Evolutionary conservation across 2,797 vertebrate species (phyloP).

Genomic region (Mormyrus proboscirostris): DNA sequence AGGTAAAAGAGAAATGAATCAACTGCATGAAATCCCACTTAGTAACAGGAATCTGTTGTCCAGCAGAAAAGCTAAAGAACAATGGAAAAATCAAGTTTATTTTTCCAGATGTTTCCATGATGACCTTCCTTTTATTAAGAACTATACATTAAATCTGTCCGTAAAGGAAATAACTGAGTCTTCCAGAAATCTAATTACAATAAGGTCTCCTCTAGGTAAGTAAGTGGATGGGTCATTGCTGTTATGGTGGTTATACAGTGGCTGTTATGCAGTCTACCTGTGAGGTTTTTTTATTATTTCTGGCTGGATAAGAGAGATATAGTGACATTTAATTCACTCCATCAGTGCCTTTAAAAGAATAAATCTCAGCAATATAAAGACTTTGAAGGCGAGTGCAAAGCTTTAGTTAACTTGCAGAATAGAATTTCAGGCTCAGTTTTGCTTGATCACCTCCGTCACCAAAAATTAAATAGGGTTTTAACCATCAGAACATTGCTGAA

Average conservation of each 20-base stretch:
- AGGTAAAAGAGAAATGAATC: background rate
- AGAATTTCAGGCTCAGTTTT: slow-evolving; percentile 12
- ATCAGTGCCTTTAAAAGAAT: slow-evolving; percentile 7
- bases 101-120: background rate
- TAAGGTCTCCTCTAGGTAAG: background rate
- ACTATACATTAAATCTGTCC: background rate
- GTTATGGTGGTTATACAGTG: background rate
- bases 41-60: background rate
- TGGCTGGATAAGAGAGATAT: slow-evolving; percentile 7
- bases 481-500: slow-evolving; percentile 12
- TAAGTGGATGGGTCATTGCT: background rate
- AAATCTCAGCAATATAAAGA: background rate
- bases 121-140: background rate
- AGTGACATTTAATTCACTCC: slow-evolving; percentile 12
- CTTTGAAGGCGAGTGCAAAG: background rate
- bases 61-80: background rate
- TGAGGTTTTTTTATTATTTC: background rate
- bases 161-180: background rate
- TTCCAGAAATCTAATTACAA: background rate
- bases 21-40: background rate
- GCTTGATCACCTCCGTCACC: slow-evolving; percentile 5
- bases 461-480: slow-evolving; percentile 10
- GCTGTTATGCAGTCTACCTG: background rate
- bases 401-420: slow-evolving; percentile 12
- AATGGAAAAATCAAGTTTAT: background rate